Evolutionary conservation across 2,888 invertebrate species (phyloP).

Genomic region (Formica aserva): DNA sequence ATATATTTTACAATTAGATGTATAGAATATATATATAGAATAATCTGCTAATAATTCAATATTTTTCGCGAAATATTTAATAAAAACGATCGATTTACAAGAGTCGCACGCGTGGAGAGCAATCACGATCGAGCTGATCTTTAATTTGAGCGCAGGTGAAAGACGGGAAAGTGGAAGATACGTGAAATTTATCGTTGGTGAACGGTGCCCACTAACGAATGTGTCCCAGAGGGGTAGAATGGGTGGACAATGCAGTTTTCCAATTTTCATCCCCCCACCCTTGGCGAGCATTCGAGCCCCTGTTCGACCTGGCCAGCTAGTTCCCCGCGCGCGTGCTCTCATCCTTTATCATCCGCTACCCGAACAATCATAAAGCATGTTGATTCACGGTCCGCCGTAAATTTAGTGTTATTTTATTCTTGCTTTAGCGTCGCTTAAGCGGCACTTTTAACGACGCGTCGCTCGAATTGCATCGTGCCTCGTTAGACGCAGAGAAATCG

Average conservation of each 20-base stretch:
- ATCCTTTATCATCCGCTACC: slow-evolving; percentile 71
- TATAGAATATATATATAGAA: no score
- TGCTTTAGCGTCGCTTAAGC: slow-evolving; percentile 69
- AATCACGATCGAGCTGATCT: slow-evolving; percentile 61
- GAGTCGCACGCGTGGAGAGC: slow-evolving; percentile 11
- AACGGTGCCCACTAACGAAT: slow-evolving; percentile 72
- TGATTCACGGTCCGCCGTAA: slow-evolving; percentile 78
- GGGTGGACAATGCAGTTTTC: slow-evolving; percentile 80
- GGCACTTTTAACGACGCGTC: slow-evolving; percentile 62
- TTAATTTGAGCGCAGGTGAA: slow-evolving; percentile 69
- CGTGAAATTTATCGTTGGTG: slow-evolving; percentile 68
- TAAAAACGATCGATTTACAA: slow-evolving; percentile 22
- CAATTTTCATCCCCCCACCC: slow-evolving; percentile 77
- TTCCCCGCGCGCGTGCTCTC: slow-evolving; percentile 60
- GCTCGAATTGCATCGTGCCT: slow-evolving; percentile 34
- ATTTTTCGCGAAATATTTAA: slow-evolving; percentile 15
- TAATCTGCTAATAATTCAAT: slow-evolving; percentile 19
- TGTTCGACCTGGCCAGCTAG: slow-evolving; percentile 61
- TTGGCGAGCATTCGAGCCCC: slow-evolving; percentile 51
- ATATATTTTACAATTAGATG: not conserved
- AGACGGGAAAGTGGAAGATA: slow-evolving; percentile 65
- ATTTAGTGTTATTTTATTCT: slow-evolving; percentile 79
- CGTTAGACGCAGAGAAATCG: slow-evolving; percentile 27
- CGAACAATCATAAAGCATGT: slow-evolving; percentile 81
- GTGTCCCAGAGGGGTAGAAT: slow-evolving; percentile 69